Base-by-base conservation (phyloP, 2,797 vertebrate species). In the Orestias chungarensis region DNA sequence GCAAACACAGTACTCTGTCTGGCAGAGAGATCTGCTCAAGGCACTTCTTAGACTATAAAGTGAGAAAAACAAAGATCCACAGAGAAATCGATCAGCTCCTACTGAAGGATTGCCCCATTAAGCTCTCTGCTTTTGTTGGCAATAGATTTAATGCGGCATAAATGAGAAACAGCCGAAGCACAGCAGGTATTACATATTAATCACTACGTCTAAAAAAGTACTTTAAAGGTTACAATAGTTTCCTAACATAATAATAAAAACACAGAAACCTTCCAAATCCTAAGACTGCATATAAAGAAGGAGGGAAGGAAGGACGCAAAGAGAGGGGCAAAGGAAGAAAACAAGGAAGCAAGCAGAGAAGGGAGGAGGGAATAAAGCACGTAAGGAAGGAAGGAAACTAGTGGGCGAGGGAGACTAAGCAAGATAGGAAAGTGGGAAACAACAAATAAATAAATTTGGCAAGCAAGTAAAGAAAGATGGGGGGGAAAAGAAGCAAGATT, bases 1-100 rank as follows among this genome's bases (percentile, higher is more conserved):
- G 97, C 65, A 99, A 92, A 88, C 97, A 98, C 67, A 99, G 91
- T 43, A 99, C 96, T 65, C 96, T 91, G 85, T 99, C 97, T 62
- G 94, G 88, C 23, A 98, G 64, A 20, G 89, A 87, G 74, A 98
- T 90, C 81, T 94, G 91, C 44, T 97, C 95, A 87, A 95, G 47
- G 84, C 94, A 93, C 80, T 93, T 93, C 43, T 80, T 93, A 14
- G 95, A 94, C 98, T 99, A 68, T n/a, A 25, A 64, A 64, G 40
- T 68, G 81, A 17, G 5, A 67, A 20, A 38, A 69, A 15, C 43
- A 66, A 10, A 49, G 38, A 5, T 11, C 35, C 11, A 4, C 20
- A 62, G 25, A 20, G 17, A 33, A 57, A 31, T n/a, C 31, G 29
- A 57, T 2, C 17, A 35, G 55, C 35, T 18, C 20, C 55, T 59